These are phyloP conservation scores for Sardina pilchardus DNA, from an alignment of 2,113 vertebrate species.

Conservation along the genomic window DNA sequence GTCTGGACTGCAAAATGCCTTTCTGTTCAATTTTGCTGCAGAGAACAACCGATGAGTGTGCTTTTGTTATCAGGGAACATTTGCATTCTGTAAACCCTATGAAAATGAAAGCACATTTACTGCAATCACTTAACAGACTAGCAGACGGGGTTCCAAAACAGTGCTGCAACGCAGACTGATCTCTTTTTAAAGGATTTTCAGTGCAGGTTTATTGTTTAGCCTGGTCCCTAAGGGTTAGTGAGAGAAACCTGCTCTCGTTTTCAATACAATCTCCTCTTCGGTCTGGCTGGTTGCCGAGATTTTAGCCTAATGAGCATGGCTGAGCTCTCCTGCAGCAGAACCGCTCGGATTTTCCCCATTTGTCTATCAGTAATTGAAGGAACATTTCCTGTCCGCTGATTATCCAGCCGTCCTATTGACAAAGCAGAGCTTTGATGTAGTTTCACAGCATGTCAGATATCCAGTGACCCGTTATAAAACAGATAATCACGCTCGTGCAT, in stretches of 20 bases:
- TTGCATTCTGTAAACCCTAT: background rate
- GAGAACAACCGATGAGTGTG: background rate
- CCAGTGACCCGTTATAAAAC: background rate
- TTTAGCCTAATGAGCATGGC: conserved; percentile 1
- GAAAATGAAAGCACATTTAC: background rate
- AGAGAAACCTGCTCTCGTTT: background rate
- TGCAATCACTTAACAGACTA: background rate
- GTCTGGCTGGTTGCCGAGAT: background rate
- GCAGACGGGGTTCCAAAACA: background rate
- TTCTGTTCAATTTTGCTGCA: background rate
- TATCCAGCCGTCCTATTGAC: background rate
- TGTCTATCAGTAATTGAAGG: conserved; percentile 9
- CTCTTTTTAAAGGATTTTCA: conserved; percentile 5
- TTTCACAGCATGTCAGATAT: background rate
- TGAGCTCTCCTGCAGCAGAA: background rate
- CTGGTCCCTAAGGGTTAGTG: background rate
- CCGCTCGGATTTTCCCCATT: background rate
- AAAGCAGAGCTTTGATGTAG: conserved; percentile 1
- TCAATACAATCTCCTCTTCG: background rate
- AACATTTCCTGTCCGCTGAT: background rate
- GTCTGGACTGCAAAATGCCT: background rate
- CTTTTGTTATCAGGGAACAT: background rate
- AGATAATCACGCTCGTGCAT: background rate
- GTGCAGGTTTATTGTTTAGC: background rate
- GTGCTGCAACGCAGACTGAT: background rate